phyloP scores from a whole-genome alignment of 2,888 invertebrate species.

The Agrotis ipsilon region DNA sequence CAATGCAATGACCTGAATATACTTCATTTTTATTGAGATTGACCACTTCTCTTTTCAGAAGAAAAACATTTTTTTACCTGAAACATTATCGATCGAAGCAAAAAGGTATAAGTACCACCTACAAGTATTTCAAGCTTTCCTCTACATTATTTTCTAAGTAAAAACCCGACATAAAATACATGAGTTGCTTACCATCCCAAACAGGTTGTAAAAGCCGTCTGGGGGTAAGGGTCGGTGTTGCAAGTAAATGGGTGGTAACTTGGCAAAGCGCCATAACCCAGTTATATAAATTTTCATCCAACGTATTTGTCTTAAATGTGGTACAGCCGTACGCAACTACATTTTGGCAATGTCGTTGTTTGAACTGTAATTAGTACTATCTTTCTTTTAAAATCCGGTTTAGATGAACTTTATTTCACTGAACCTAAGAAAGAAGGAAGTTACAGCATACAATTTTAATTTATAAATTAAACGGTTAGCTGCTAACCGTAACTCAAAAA shows the following conservation, averaged over 20 bases:
- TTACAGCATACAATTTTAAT: constrained; percentile 13
- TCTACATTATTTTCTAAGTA: constrained; percentile 26
- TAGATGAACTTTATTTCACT: not conserved
- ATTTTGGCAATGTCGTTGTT: constrained; percentile 39
- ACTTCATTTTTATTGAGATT: not conserved
- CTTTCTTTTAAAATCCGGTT: constrained; percentile 1
- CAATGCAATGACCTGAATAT: not conserved
- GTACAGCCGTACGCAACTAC: constrained; percentile 24
- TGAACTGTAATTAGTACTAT: constrained; percentile 39
- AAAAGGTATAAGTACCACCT: not conserved
- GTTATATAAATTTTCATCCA: constrained; percentile 55
- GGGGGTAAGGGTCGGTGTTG: constrained; percentile 47
- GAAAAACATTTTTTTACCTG: not conserved
- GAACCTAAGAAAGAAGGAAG: constrained; percentile 13
- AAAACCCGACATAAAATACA: constrained; percentile 43
- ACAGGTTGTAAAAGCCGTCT: constrained; percentile 52
- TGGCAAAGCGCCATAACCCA: constrained; percentile 54
- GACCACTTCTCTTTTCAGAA: not conserved
- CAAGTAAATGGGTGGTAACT: constrained; percentile 54
- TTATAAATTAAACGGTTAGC: constrained; percentile 7
- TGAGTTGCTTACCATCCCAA: constrained; percentile 40
- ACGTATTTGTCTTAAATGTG: constrained; percentile 49
- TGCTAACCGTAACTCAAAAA: constrained; percentile 20
- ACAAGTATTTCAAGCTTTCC: constrained; percentile 17
- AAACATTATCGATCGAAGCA: not conserved